Percentiles rank a stretch among this genome's conserved stretches.
These are phyloP conservation scores for Uropetala carovei DNA, from an alignment of 2,888 invertebrate genomes.

Conservation along the genomic window DNA sequence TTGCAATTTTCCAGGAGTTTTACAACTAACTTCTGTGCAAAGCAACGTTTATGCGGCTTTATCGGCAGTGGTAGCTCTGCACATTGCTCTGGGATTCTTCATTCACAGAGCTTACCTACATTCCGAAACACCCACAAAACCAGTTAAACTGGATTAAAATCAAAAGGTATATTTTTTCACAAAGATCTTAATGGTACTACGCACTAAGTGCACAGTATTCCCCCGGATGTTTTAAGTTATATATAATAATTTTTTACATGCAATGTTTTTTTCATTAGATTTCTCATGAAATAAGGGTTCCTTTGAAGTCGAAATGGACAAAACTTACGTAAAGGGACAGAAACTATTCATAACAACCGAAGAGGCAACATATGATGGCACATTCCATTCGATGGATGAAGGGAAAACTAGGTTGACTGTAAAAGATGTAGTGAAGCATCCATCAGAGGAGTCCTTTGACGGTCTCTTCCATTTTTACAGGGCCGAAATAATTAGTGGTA, in stretches of 20 bases:
- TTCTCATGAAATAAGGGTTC: not conserved
- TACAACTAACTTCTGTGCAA: slow-evolving; percentile 77
- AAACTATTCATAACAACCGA: slow-evolving; percentile 60
- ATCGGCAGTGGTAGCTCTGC: slow-evolving; percentile 85
- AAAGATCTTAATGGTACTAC: not conserved
- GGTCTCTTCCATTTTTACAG: slow-evolving; percentile 64
- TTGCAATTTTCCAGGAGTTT: slow-evolving; percentile 74
- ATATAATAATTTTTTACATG: not conserved
- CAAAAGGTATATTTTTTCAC: not conserved
- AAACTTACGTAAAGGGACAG: slow-evolving; percentile 43
- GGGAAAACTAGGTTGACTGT: slow-evolving; percentile 62
- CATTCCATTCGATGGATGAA: slow-evolving; percentile 64
- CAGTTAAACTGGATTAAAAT: slow-evolving; percentile 70
- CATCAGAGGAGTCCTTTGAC: slow-evolving; percentile 46
- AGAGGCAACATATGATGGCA: slow-evolving; percentile 41
- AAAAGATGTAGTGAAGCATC: slow-evolving; percentile 59
- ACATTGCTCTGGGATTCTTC: slow-evolving; percentile 86
- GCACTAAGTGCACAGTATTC: no score
- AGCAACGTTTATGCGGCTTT: slow-evolving; percentile 89
- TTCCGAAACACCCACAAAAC: slow-evolving; percentile 70
- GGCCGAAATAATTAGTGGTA: slow-evolving; percentile 64
- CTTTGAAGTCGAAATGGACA: slow-evolving; percentile 8
- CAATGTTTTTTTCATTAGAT: not conserved
- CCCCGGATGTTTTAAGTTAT: no score
- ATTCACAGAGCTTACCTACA: slow-evolving; percentile 87